Conservation (phyloP, 2,888 invertebrate genomes). For the Pristionchus arcanus region DNA sequence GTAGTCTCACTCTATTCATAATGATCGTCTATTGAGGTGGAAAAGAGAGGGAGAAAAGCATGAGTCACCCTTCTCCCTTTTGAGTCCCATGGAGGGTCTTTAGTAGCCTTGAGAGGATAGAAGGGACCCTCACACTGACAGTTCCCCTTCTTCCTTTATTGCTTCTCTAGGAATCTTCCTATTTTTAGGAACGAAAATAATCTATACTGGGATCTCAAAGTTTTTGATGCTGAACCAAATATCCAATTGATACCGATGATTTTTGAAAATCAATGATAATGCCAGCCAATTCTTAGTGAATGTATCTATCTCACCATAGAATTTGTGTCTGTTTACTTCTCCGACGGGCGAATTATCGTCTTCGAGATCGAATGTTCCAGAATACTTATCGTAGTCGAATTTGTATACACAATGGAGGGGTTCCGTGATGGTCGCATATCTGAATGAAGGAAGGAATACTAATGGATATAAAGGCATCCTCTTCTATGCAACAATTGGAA, state of each 20-base stretch:
- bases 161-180: background rate
- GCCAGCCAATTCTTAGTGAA: background rate
- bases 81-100: background rate
- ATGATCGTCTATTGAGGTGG: constrained; percentile 38
- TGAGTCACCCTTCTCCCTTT: background rate
- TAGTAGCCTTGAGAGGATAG: constrained; percentile 16
- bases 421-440: constrained; percentile 76
- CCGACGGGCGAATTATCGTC: constrained; percentile 79
- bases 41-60: constrained; percentile 3
- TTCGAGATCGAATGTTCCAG: constrained; percentile 78
- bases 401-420: constrained; percentile 79
- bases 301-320: constrained; percentile 70
- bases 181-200: constrained; percentile 9
- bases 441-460: constrained; percentile 55
- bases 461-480: background rate
- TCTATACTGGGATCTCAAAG: background rate
- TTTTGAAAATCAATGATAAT: background rate
- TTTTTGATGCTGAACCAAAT: background rate
- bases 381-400: constrained; percentile 79
- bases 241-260: too few species aligned
- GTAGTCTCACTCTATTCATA: constrained; percentile 36
- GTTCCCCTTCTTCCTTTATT: background rate
- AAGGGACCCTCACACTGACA: constrained; percentile 8
- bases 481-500: background rate
- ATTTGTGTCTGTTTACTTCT: constrained; percentile 78